Evolutionary conservation across 2,797 vertebrate species (phyloP), one percentile per base, ranked within the genome.

Genomic region (Somateria mollissima): DNA sequence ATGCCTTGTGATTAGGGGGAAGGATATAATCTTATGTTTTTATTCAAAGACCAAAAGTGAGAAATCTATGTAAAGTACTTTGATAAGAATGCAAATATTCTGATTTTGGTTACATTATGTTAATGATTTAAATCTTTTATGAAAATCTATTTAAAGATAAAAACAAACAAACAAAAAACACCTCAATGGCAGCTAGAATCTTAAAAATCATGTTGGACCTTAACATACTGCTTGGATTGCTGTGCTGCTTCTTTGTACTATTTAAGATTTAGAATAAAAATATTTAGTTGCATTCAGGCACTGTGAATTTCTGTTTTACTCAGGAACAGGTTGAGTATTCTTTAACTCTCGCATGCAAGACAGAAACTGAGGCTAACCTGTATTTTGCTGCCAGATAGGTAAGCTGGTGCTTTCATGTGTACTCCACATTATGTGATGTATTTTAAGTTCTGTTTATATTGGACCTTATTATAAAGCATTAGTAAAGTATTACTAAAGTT

Each of bases 391-490:
- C 61, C 10, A 11, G 28, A n/a, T 34, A 37, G 51, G 32, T 69
- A 84, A 61, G 5, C 17, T 28, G 37, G 47, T 61, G 2, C 15
- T 65, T 92, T 57, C 36, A 61, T 0, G 0, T 30, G 18, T 56
- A 30, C 28, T 43, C 30, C 51, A 24, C 0, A 0, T 45, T 76
- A 47, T 3, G 4, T 10, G 19, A 39, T 27, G 8, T 17, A 36
- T 60, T 64, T 82, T 64, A 70, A 43, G 4, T 84, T 75, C 36
- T 49, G 1, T 25, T 75, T 62, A 32, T 7, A 28, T 16, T 41
- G 21, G 12, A 39, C 6, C 1, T 56, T 54, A 24, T 41, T 73
- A 4, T 30, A 41, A 54, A 5, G 47, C 24, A 49, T 49, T 49
- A 49, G 47, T 49, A 49, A 49, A 49, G 12, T 49, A 49, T 49